Evolutionary conservation across 2,113 vertebrate species (phyloP).

Genomic region (Barbus barbus): DNA sequence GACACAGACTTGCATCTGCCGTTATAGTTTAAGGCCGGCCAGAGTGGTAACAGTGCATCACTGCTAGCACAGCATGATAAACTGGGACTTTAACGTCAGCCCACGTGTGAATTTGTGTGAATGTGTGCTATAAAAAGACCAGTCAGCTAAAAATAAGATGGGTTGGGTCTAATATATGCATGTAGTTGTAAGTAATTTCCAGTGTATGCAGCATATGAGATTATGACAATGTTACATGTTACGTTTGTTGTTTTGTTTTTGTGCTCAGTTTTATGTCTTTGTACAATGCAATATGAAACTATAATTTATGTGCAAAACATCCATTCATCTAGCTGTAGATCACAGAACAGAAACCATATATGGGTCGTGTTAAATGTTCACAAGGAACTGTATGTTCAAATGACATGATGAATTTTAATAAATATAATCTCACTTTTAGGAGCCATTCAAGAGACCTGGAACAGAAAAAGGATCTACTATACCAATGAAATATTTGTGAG

Average conservation of each 20-base stretch:
- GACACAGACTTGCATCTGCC: constrained; percentile 8
- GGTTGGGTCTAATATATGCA: not conserved
- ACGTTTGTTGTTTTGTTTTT: not conserved
- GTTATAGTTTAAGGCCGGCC: constrained; percentile 13
- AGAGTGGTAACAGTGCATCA: constrained; percentile 24
- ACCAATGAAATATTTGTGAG: not conserved
- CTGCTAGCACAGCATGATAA: constrained; percentile 10
- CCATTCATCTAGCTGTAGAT: not conserved
- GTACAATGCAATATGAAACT: not conserved
- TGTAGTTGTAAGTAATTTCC: not conserved
- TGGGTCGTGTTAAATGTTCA: not conserved
- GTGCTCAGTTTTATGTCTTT: not conserved
- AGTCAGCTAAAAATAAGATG: not conserved
- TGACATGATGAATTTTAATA: not conserved
- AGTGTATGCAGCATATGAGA: not conserved
- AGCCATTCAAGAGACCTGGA: not conserved
- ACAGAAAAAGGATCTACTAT: not conserved
- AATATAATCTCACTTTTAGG: not conserved
- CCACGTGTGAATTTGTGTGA: constrained; percentile 11
- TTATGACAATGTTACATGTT: not conserved
- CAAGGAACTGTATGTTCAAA: no score
- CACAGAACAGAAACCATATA: not conserved
- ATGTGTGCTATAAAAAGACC: not conserved
- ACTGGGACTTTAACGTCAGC: constrained; percentile 10
- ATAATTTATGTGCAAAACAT: not conserved